Evolutionary conservation across 2,888 invertebrate genomes (phyloP).

Genomic region (Phaonia tiefii): DNA sequence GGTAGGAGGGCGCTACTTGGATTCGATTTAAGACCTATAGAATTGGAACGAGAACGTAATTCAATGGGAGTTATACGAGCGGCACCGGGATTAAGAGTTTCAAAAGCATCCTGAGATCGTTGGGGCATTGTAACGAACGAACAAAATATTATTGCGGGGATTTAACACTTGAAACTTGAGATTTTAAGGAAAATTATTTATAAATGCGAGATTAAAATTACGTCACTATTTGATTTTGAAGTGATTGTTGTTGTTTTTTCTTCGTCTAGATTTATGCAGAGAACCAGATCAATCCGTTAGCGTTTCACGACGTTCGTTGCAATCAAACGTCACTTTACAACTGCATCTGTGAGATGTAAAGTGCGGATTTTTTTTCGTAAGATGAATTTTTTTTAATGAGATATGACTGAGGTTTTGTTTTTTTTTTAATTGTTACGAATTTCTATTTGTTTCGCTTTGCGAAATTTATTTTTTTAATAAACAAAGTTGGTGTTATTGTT

Average conservation of each 20-base stretch:
- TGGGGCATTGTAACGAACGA: slow-evolving; percentile 82
- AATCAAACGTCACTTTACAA: slow-evolving; percentile 54
- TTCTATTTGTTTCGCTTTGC: background rate
- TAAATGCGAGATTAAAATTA: slow-evolving; percentile 10
- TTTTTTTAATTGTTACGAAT: background rate
- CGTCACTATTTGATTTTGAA: slow-evolving; percentile 27
- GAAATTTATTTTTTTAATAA: background rate
- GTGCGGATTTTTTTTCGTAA: background rate
- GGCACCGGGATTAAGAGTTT: slow-evolving; percentile 82
- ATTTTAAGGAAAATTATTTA: slow-evolving; percentile 5
- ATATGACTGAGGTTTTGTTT: slow-evolving; percentile 14
- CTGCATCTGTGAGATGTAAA: slow-evolving; percentile 33
- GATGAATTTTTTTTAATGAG: slow-evolving; percentile 20
- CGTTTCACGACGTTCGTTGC: slow-evolving; percentile 39
- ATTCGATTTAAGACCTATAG: slow-evolving; percentile 69
- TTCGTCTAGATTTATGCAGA: no score
- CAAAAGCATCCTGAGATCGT: slow-evolving; percentile 81
- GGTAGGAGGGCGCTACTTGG: background rate
- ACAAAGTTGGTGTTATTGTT: background rate
- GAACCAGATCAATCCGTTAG: background rate
- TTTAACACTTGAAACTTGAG: background rate
- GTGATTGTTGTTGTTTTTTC: background rate
- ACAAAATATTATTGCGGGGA: background rate
- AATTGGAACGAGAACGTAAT: slow-evolving; percentile 83
- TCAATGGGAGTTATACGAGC: slow-evolving; percentile 82